Conservation (phyloP, 2,888 invertebrate genomes). For the Macrosiphum euphorbiae region DNA sequence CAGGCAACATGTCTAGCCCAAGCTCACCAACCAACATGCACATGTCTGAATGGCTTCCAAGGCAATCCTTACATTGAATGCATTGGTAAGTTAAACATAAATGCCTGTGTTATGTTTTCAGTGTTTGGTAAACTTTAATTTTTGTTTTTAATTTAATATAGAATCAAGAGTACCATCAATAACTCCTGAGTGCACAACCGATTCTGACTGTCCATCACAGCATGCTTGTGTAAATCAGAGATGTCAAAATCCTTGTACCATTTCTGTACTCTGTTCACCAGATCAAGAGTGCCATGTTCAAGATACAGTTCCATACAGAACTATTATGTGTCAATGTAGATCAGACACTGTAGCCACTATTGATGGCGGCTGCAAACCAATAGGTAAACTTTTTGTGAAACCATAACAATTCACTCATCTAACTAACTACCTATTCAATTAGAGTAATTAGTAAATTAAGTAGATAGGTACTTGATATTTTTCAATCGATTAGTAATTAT, state of each 20-base stretch:
- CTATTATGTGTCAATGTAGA: conserved; percentile 89
- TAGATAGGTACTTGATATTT: background rate
- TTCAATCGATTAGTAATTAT: background rate
- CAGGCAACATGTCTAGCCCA: conserved; percentile 82
- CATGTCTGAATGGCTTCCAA: conserved; percentile 80
- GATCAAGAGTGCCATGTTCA: conserved; percentile 85
- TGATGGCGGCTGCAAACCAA: conserved; percentile 79
- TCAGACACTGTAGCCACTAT: conserved; percentile 82
- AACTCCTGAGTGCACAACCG: conserved; percentile 78
- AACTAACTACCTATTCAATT: background rate
- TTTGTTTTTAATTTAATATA: conserved; percentile 47
- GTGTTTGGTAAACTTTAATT: background rate
- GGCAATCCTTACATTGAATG: conserved; percentile 87
- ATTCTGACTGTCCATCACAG: conserved; percentile 82
- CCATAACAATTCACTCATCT: background rate
- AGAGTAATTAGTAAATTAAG: background rate
- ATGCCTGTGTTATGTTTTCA: conserved; percentile 67
- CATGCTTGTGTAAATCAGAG: conserved; percentile 82
- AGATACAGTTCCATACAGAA: conserved; percentile 84
- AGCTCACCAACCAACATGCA: conserved; percentile 83
- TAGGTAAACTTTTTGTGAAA: conserved; percentile 67
- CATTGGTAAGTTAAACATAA: conserved; percentile 71
- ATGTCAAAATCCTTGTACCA: conserved; percentile 84
- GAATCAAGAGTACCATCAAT: conserved; percentile 68
- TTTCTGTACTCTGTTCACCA: conserved; percentile 80